These are phyloP conservation scores for Schizopygopsis pylzovi DNA, from an alignment of 2,797 vertebrate genomes.

Conservation along the genomic window DNA sequence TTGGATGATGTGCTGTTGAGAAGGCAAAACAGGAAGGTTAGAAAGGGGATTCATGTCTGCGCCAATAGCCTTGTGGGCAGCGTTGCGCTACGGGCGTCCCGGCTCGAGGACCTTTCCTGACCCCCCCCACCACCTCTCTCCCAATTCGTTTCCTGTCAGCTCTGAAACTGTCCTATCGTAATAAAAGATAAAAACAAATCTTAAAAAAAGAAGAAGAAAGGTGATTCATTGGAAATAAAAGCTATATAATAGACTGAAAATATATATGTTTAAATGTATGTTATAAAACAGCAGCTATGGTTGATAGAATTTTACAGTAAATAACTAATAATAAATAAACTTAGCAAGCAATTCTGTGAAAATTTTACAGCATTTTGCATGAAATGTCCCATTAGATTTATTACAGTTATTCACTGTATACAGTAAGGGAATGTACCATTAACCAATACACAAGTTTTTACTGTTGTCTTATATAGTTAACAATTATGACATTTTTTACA, in stretches of 20 bases:
- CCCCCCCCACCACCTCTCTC: not conserved
- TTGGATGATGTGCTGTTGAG: constrained; percentile 88
- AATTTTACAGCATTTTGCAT: not conserved
- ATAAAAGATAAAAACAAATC: not conserved
- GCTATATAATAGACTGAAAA: not conserved
- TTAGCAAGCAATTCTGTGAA: not conserved
- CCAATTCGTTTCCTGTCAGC: not conserved
- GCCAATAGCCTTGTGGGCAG: not conserved
- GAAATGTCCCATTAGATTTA: not conserved
- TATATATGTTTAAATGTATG: not conserved
- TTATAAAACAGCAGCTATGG: not conserved
- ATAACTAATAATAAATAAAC: not conserved
- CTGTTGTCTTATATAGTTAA: not conserved
- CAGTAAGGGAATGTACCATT: not conserved
- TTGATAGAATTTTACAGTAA: not conserved
- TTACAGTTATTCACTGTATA: not conserved
- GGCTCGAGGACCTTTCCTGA: not conserved
- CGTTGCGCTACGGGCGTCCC: not conserved
- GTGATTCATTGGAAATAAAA: not conserved
- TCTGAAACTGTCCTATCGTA: not conserved
- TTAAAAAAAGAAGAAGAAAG: not conserved
- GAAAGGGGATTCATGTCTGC: not conserved
- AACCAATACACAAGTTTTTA: not conserved
- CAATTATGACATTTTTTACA: not conserved
- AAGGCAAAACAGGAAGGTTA: not conserved